These are phyloP conservation scores for Aegotheles bennettii DNA, from an alignment of 2,113 vertebrate species.

Conservation along the genomic window DNA sequence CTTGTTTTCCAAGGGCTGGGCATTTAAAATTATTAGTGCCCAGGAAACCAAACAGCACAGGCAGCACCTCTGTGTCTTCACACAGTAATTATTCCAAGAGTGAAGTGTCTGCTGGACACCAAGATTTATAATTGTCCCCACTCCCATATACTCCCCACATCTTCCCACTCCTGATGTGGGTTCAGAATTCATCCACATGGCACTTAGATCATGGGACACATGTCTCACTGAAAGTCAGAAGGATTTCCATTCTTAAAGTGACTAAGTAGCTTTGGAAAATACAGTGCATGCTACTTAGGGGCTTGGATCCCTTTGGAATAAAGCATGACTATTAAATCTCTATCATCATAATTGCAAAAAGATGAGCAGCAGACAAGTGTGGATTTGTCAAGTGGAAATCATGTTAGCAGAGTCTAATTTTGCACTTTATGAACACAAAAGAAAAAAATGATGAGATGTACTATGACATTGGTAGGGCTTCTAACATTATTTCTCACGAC, in stretches of 20 bases:
- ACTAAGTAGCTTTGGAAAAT: conserved; percentile 22
- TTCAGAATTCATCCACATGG: not conserved
- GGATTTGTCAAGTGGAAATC: not conserved
- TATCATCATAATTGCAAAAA: not conserved
- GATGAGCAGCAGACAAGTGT: not conserved
- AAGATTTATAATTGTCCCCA: not conserved
- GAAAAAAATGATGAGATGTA: not conserved
- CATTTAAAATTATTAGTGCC: not conserved
- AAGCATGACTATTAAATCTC: not conserved
- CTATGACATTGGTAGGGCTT: not conserved
- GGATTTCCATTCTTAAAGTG: not conserved
- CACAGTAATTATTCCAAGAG: not conserved
- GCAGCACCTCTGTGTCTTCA: not conserved
- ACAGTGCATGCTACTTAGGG: not conserved
- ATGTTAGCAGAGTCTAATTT: not conserved
- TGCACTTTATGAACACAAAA: not conserved
- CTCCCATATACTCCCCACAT: not conserved
- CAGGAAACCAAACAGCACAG: not conserved
- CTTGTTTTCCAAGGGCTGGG: not conserved
- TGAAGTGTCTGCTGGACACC: not conserved
- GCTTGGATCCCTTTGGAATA: not conserved
- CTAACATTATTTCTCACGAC: not conserved
- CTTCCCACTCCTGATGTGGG: not conserved
- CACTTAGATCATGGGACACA: not conserved
- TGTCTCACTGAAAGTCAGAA: not conserved